Evolutionary conservation across 1,140 invertebrate species (phyloP).

Genomic region (Dendrolimus punctatus): DNA sequence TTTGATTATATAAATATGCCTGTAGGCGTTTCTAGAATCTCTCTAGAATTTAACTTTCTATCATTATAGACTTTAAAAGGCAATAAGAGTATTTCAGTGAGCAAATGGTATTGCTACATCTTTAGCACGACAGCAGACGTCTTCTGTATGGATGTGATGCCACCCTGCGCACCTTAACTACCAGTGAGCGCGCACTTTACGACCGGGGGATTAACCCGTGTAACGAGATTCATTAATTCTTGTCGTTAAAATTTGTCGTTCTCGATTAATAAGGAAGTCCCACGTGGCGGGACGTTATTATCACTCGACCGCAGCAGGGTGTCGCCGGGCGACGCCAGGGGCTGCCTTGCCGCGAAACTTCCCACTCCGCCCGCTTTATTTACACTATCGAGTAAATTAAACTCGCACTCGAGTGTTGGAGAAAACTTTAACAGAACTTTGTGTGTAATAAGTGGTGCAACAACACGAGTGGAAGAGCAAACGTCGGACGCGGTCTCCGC

Average conservation of each 20-base stretch:
- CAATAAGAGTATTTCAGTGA: too few relatives aligned
- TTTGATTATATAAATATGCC: too few relatives aligned
- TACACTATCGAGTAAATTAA: conserved; percentile 74
- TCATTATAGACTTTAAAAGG: too few relatives aligned
- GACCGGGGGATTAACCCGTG: conserved; percentile 72
- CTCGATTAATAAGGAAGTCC: conserved; percentile 72
- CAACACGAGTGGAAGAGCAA: conserved; percentile 71
- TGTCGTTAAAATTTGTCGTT: conserved; percentile 75
- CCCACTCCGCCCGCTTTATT: conserved; percentile 69
- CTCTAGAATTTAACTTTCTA: too few relatives aligned
- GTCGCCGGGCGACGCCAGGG: conserved; percentile 36
- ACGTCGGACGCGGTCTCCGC: conserved; percentile 67
- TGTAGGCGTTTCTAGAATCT: too few relatives aligned
- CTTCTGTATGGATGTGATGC: conserved; percentile 21
- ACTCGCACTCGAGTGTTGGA: conserved; percentile 68
- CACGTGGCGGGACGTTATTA: conserved; percentile 60
- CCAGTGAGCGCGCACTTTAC: conserved; percentile 64
- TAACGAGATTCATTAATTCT: conserved; percentile 74
- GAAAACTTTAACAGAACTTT: conserved; percentile 70
- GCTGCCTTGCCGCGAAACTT: conserved; percentile 56
- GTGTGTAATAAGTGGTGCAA: conserved; percentile 73
- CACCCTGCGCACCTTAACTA: conserved; percentile 55
- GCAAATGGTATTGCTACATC: neutral
- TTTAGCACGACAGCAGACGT: neutral
- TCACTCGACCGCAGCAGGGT: conserved; percentile 56